Evolutionary conservation across 1,140 invertebrate genomes (phyloP), one percentile per base, ranked within the genome.

Genomic region (Thaumatotibia leucotreta): DNA sequence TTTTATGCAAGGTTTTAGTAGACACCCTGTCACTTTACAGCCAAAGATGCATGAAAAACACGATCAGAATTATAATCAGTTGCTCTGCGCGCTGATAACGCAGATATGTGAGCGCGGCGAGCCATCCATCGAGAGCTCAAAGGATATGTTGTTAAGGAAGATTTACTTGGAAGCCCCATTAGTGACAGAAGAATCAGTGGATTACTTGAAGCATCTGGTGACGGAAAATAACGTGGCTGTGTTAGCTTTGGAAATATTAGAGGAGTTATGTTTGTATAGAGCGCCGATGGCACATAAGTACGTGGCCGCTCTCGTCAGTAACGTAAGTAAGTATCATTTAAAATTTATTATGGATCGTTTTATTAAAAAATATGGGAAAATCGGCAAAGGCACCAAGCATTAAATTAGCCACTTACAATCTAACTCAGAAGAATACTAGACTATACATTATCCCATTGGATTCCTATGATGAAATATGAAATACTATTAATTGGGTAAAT

Each of bases 91-190:
- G 17, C 91, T 99, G 11, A 93, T 98, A 0, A 93, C 92, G 2
- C 94, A 94, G 52, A 93, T 98, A 14, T 88, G 87, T 0, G 91
- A 92, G 52, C 82, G 89, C 2, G 92, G 92, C 14, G 93, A 95
- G 31, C 91, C 91, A 1, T 72, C 89, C 11, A 89, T 92, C 63
- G 95, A 96, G 67, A 73, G 77, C 63, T 73, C 76, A 52, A 88
- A 90, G 76, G 89, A 93, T 73, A 77, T 94, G 66, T 79, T 97
- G 32, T 89, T 97, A 54, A 93, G 94, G 24, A 94, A 96, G 67
- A 90, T 99, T n/a, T 97, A 98, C 77, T 89, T 98, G 1, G 98
- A 99, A 91, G 95, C 96, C 0, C 98, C 99, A 0, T 84, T 96
- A 17, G 93, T 99, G n/a, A 98, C 98, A 0, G 96, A 98, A 65